Base-by-base conservation (phyloP, 2,888 invertebrate genomes). In the Antheraea yamamai region DNA sequence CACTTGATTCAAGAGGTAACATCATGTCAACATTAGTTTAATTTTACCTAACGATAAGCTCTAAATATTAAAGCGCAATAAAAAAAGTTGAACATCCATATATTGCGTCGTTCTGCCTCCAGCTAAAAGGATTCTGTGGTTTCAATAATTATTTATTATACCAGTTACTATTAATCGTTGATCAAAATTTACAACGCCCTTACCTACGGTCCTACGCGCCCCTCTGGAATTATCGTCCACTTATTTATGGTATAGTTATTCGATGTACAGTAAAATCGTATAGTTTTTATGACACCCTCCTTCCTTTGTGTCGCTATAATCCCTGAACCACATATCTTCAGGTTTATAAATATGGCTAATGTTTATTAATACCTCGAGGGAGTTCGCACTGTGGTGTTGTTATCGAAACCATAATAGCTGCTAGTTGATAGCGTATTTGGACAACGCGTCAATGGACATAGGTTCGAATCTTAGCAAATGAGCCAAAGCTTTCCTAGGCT, bases 111-210 rank as follows among this genome's bases (percentile, higher is more conserved):
- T 64, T 26, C 14, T 16, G 26, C 64, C 64, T 64, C 14, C 12
- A 26, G 64, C 64, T 64, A 64, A 26, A 64, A 26, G 26, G 64
- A 23, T 64, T 64, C 23, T 64, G 23, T 14, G 64, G 64, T 64
- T 64, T 64, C 64, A 64, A 23, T 64, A 23, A 26, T 26, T 64
- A 64, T 26, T 68, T 70, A 58, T 55, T 74, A 74, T n/a, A 55
- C 55, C 70, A 55, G 55, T 74, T 70, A 74, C 23, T 23, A 14
- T 58, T 74, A 52, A 35, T 70, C 55, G 55, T 70, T 74, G 14
- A 55, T 58, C 55, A 55, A 20, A 70, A 74, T 70, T 70, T 74
- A 74, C 55, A 26, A 74, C 23, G 70, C 16, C n/a, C 14, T 4
- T 12, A 26, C 12, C 35, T 47, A 35, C 35, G 55, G 70, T 23